phyloP scores from a whole-genome alignment of 2,113 vertebrate genomes.

The Pica pica region DNA sequence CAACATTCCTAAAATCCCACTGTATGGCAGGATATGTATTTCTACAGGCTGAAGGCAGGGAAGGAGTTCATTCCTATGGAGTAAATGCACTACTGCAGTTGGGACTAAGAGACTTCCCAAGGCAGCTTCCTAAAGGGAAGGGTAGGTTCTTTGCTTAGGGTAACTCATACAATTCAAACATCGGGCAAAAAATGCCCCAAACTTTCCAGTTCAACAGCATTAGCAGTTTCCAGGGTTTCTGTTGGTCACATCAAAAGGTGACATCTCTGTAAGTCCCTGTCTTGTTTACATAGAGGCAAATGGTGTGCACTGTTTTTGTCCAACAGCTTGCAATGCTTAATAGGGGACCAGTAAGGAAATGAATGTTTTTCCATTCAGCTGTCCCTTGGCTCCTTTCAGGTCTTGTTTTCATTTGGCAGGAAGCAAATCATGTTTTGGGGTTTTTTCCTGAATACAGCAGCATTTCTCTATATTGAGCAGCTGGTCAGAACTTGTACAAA shows the following conservation, averaged over 20 bases:
- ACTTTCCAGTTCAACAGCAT: background rate
- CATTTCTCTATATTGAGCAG: background rate
- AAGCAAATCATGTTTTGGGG: background rate
- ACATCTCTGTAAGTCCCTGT: background rate
- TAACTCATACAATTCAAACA: background rate
- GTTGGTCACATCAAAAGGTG: background rate
- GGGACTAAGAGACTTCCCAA: background rate
- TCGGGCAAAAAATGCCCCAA: background rate
- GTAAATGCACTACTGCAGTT: background rate
- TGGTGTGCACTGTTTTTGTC: background rate
- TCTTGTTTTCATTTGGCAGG: background rate
- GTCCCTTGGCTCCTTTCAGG: background rate
- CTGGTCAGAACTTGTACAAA: background rate
- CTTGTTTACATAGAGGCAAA: background rate
- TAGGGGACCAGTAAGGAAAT: background rate
- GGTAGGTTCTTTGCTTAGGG: background rate
- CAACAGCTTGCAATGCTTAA: background rate
- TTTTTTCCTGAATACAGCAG: background rate
- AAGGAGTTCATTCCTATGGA: background rate
- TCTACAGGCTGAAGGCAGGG: background rate
- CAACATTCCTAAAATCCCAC: background rate
- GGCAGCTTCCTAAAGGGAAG: background rate
- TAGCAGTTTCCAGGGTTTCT: background rate
- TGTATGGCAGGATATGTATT: background rate
- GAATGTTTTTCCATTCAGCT: background rate